Evolutionary conservation across 1,140 invertebrate species (phyloP).

Genomic region (Drosophila pandora): DNA sequence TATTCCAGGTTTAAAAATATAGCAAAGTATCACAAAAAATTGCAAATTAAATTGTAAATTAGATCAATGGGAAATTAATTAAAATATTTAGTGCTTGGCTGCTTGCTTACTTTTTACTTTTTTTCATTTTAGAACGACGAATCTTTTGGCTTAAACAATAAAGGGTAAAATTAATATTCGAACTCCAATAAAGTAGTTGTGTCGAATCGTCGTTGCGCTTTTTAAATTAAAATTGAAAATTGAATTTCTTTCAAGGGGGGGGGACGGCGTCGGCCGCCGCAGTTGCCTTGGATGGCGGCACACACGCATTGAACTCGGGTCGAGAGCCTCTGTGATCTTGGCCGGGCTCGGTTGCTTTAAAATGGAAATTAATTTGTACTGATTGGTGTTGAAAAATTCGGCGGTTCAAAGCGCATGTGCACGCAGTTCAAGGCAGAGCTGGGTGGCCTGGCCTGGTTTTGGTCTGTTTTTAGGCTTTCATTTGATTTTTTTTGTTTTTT

Average conservation of each 20-base stretch:
- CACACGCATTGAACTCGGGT: slow-evolving; percentile 30
- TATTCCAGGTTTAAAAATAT: slow-evolving; percentile 76
- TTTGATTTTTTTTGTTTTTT: slow-evolving; percentile 19
- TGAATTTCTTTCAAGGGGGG: slow-evolving; percentile 33
- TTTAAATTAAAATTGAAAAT: slow-evolving; percentile 45
- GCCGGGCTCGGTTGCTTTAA: slow-evolving; percentile 58
- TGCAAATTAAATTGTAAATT: slow-evolving; percentile 81
- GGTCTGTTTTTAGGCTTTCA: slow-evolving; percentile 45
- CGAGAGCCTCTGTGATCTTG: slow-evolving; percentile 31
- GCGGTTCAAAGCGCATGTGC: slow-evolving; percentile 32
- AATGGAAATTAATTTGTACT: slow-evolving; percentile 80
- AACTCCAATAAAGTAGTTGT: slow-evolving; percentile 61
- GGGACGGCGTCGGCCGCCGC: neutral
- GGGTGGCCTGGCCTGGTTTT: slow-evolving; percentile 43
- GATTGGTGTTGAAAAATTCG: slow-evolving; percentile 64
- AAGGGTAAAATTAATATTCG: slow-evolving; percentile 72
- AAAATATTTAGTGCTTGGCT: slow-evolving; percentile 47
- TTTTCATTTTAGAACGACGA: slow-evolving; percentile 52
- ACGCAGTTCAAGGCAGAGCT: slow-evolving; percentile 30
- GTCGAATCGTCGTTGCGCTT: slow-evolving; percentile 43
- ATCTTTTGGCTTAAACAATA: slow-evolving; percentile 62
- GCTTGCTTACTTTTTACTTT: slow-evolving; percentile 15
- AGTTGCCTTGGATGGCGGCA: slow-evolving; percentile 39
- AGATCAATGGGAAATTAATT: slow-evolving; percentile 70
- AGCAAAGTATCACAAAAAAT: slow-evolving; percentile 82